Evolutionary conservation across 2,113 vertebrate genomes (phyloP), one percentile per base, ranked within the genome.

Genomic region (Heterocephalus glaber): DNA sequence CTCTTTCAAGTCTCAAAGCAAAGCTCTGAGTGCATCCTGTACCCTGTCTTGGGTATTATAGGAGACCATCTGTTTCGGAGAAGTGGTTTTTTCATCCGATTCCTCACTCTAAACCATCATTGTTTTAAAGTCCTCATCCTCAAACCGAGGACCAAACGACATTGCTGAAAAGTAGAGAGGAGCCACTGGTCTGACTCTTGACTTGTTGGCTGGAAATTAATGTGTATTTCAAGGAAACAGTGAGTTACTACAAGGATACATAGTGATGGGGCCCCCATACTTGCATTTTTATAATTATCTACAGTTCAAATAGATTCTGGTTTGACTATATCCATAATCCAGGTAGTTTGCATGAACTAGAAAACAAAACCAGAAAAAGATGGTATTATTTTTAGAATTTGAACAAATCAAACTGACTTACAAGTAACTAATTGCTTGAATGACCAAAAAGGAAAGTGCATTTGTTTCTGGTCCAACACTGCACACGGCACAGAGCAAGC

Each of bases 41-140:
- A 63, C 76, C 65, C 54, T 49, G 38, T 56, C 63, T 65, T 9
- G 38, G 77, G 33, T 82, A 89, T 92, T 92, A 88, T 20, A 85
- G 87, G 89, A 86, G 94, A 66, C 49, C 47, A 49, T 93, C 54
- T 92, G 95, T 86, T 95, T 90, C 56, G 47, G 54, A 81, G 74
- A 52, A 90, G 22, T 63, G 5, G 66, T 52, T 77, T 94, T 83
- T 85, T 41, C 47, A 70, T 68, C 90, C 80, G 74, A 35, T n/a
- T 90, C 79, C 56, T 86, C 56, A 52, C 61, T 81, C 11, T 41
- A 19, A 72, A 9, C n/a, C 17, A 56, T 16, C 14, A 5, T 13
- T 38, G 52, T 44, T 80, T 85, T 44, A 8, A 79, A 84, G 52
- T 16, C 56, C 38, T 68, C 24, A 28, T 38, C 41, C 33, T 85